Percentiles rank a stretch among this genome's conserved stretches.
phyloP scores from a whole-genome alignment of 2,797 vertebrate genomes.

The Gephyroberyx darwinii region DNA sequence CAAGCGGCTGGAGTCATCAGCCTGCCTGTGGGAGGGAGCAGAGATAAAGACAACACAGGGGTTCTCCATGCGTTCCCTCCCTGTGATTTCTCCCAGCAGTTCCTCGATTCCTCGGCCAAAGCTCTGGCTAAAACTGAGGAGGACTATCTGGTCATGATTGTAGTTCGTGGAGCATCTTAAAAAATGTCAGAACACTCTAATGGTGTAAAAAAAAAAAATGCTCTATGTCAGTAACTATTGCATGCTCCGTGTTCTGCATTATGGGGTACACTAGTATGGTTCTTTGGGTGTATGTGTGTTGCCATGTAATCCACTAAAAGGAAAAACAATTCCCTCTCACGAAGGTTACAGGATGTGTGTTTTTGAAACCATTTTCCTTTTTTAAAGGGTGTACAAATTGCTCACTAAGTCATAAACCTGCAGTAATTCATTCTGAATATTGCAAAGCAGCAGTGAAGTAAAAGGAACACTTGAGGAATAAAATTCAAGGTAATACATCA shows the following conservation, averaged over 20 bases:
- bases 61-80: constrained; percentile 99
- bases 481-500: constrained; percentile 7
- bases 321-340: constrained; percentile 55
- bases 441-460: constrained; percentile 27
- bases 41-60: constrained; percentile 98
- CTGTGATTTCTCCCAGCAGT: constrained; percentile 99
- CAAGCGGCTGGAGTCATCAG: constrained; percentile 99
- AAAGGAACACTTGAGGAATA: constrained; percentile 22
- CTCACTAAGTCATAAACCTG: constrained; percentile 32
- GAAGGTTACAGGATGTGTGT: constrained; percentile 59
- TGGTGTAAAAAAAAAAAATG: constrained; percentile 62
- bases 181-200: constrained; percentile 72
- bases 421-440: constrained; percentile 38
- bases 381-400: constrained; percentile 41
- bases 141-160: constrained; percentile 99
- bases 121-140: constrained; percentile 98
- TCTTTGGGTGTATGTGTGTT: constrained; percentile 74
- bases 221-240: constrained; percentile 82
- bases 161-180: constrained; percentile 98
- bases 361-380: constrained; percentile 30
- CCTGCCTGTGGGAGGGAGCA: constrained; percentile 95
- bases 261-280: constrained; percentile 87
- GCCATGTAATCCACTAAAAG: constrained; percentile 76
- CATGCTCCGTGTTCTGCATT: constrained; percentile 89
- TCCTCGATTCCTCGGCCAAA: constrained; percentile 98